These are phyloP conservation scores for Centropristis striata DNA, from an alignment of 2,113 vertebrate species.

Conservation along the genomic window DNA sequence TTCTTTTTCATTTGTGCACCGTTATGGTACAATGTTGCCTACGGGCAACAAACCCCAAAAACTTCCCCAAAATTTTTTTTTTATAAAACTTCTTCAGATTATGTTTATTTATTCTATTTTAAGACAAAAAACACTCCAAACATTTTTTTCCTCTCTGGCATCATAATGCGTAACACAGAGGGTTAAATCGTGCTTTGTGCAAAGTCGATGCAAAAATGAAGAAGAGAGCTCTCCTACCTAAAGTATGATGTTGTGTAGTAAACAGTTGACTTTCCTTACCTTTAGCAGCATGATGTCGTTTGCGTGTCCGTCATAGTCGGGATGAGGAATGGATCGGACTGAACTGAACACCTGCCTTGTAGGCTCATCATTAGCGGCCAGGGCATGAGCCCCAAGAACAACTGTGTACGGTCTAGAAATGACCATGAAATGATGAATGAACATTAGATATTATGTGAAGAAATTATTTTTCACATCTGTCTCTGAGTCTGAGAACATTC, in stretches of 20 bases:
- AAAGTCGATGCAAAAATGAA: too few relatives aligned
- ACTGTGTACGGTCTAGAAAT: conserved; percentile 71
- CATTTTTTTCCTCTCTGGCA: too few relatives aligned
- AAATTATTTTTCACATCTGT: neutral
- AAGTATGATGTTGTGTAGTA: neutral
- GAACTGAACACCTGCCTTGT: conserved; percentile 55
- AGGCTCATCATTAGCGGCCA: conserved; percentile 47
- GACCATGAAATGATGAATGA: neutral
- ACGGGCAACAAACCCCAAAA: too few relatives aligned
- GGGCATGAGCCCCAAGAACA: conserved; percentile 75
- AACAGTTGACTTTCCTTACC: conserved; percentile 58
- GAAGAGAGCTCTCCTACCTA: too few relatives aligned
- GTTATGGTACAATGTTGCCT: too few relatives aligned
- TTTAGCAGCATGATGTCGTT: conserved; percentile 85
- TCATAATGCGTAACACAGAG: too few relatives aligned
- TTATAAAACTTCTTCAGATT: too few relatives aligned
- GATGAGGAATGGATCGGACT: conserved; percentile 58
- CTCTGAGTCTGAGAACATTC: neutral
- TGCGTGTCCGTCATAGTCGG: conserved; percentile 47
- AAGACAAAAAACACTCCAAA: too few relatives aligned
- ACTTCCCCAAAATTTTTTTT: too few relatives aligned
- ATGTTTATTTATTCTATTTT: too few relatives aligned
- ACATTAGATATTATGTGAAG: conserved; percentile 6
- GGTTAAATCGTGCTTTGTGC: too few relatives aligned
- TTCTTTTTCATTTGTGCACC: too few relatives aligned